Conservation (phyloP, 2,113 vertebrate genomes). For the Rhea pennata region DNA sequence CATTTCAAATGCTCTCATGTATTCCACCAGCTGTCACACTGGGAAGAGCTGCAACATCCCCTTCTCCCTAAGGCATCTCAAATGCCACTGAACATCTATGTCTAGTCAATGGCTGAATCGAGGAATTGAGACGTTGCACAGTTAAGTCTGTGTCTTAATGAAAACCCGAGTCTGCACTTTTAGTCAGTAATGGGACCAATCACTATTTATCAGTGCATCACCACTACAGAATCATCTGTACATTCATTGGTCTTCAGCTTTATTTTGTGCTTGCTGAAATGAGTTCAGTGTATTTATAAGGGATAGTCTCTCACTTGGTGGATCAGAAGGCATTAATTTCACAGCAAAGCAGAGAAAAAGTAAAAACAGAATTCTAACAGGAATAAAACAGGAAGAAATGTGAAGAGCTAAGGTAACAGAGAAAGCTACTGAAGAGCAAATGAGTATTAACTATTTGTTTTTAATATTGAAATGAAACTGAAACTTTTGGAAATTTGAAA, state of each 20-base stretch:
- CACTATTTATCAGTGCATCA: not conserved
- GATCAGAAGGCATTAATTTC: slow-evolving; percentile 1
- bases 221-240: not conserved
- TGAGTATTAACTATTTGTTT: not conserved
- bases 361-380: not conserved
- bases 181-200: not conserved
- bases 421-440: not conserved
- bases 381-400: not conserved
- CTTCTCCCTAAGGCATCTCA: not conserved
- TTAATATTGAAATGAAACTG: not conserved
- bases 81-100: not conserved
- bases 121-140: not conserved
- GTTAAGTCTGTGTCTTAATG: not conserved
- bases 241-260: not conserved
- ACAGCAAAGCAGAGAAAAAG: not conserved
- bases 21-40: not conserved
- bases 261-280: not conserved
- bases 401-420: not conserved
- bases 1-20: not conserved
- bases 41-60: not conserved
- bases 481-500: not conserved
- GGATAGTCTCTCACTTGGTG: not conserved
- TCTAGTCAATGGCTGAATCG: not conserved
- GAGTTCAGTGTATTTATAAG: not conserved
- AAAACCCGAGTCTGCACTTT: not conserved